Conservation (phyloP, 2,888 invertebrate genomes). For the Drosophila kanekoi region DNA sequence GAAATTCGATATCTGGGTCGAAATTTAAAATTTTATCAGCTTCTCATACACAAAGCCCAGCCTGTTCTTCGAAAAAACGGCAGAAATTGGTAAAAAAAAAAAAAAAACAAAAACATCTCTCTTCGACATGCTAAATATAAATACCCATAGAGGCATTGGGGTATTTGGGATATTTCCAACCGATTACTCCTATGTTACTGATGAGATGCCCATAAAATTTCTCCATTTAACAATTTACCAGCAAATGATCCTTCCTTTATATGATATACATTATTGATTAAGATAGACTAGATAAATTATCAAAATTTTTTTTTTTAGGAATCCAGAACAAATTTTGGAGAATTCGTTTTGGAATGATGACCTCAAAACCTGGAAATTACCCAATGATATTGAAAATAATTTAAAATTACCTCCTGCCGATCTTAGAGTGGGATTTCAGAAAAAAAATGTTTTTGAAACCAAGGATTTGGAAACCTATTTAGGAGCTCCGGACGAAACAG, state of each 20-base stretch:
- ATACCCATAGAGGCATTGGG: too few relatives aligned
- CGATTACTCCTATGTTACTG: too few relatives aligned
- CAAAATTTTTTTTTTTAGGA: slow-evolving; percentile 83
- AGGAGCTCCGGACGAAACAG: not conserved
- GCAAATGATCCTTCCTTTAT: too few relatives aligned
- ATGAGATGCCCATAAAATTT: too few relatives aligned
- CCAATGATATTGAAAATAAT: slow-evolving; percentile 88
- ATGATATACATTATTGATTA: too few relatives aligned
- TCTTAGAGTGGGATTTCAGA: slow-evolving; percentile 22
- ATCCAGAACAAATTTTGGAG: slow-evolving; percentile 89
- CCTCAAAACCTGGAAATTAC: slow-evolving; percentile 89
- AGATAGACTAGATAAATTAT: not conserved
- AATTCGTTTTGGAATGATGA: slow-evolving; percentile 92
- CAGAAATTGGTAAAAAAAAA: slow-evolving; percentile 88
- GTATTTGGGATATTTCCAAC: too few relatives aligned
- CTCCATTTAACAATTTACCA: too few relatives aligned
- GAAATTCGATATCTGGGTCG: slow-evolving; percentile 91
- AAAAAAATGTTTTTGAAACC: slow-evolving; percentile 3
- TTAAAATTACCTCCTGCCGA: slow-evolving; percentile 89
- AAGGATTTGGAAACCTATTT: slow-evolving; percentile 1
- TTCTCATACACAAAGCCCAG: slow-evolving; percentile 88
- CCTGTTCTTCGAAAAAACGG: slow-evolving; percentile 90
- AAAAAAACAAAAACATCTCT: too few relatives aligned
- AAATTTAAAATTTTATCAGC: slow-evolving; percentile 88
- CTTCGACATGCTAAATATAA: too few relatives aligned